Conservation (phyloP, 2,113 vertebrate species). For the Pelvicachromis taeniatus region DNA sequence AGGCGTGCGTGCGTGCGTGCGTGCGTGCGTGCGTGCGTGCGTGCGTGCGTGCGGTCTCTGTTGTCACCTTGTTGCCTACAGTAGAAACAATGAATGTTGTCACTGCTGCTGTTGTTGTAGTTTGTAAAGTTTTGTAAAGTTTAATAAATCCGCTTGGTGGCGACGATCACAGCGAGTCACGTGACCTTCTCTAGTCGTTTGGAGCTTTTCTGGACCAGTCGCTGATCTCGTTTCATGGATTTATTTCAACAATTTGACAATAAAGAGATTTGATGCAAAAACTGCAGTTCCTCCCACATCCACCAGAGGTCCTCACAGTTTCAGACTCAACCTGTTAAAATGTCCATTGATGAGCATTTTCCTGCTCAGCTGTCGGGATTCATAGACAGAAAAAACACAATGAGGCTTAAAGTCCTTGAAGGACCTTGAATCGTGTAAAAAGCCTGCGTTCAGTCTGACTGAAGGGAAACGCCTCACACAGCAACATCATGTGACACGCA, state of each 20-base stretch:
- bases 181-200: neutral
- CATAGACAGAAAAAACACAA: neutral
- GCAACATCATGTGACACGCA: neutral
- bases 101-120: neutral
- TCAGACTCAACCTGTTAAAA: neutral
- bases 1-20: neutral
- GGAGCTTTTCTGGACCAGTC: neutral
- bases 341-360: neutral
- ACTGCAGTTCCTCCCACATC: neutral
- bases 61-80: conserved; percentile 35
- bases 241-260: neutral
- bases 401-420: neutral
- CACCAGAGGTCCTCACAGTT: neutral
- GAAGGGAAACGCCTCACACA: accelerated
- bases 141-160: conserved; percentile 19
- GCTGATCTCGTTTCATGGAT: neutral
- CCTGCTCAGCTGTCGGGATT: neutral
- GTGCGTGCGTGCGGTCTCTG: neutral
- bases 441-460: neutral
- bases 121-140: neutral
- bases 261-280: neutral
- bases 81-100: neutral
- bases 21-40: neutral
- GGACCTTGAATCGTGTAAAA: neutral
- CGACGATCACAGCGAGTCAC: neutral